Evolutionary conservation across 2,797 vertebrate species (phyloP).

Genomic region (Anas capensis): DNA sequence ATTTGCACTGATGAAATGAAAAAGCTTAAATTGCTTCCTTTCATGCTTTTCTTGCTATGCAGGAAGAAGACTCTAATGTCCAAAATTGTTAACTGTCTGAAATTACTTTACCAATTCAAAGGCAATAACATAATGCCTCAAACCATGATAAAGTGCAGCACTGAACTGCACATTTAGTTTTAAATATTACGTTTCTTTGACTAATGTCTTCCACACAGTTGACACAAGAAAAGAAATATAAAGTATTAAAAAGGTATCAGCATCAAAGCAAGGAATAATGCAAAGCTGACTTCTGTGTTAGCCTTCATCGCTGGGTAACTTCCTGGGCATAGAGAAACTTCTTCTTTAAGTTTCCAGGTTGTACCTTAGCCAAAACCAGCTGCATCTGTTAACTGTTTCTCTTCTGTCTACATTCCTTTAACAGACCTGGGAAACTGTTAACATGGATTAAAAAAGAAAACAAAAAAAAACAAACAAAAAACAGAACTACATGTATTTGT

Average conservation of each 20-base stretch:
- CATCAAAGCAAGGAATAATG: neutral
- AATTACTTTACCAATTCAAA: neutral
- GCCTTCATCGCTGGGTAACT: neutral
- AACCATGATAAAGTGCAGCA: neutral
- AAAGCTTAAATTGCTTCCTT: slow-evolving; percentile 22
- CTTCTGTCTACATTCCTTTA: neutral
- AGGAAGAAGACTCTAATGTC: neutral
- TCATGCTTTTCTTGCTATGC: slow-evolving; percentile 5
- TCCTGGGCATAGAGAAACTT: neutral
- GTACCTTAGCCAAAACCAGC: neutral
- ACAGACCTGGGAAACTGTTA: neutral
- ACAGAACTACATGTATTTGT: neutral
- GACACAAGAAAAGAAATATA: neutral
- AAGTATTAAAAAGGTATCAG: neutral
- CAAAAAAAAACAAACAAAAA: too few species aligned
- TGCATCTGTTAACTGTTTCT: neutral
- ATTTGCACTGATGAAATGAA: neutral
- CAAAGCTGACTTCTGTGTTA: neutral
- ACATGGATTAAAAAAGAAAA: neutral
- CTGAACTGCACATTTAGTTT: neutral
- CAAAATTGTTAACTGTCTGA: slow-evolving; percentile 9
- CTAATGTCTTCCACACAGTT: neutral
- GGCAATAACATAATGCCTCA: neutral
- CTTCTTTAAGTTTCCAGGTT: neutral
- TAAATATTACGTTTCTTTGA: neutral